A percentile compares a stretch with the other conserved stretches of the same genome.
These are phyloP conservation scores for Brachionus koreanus DNA, from an alignment of 1,140 invertebrate genomes.

Conservation along the genomic window DNA sequence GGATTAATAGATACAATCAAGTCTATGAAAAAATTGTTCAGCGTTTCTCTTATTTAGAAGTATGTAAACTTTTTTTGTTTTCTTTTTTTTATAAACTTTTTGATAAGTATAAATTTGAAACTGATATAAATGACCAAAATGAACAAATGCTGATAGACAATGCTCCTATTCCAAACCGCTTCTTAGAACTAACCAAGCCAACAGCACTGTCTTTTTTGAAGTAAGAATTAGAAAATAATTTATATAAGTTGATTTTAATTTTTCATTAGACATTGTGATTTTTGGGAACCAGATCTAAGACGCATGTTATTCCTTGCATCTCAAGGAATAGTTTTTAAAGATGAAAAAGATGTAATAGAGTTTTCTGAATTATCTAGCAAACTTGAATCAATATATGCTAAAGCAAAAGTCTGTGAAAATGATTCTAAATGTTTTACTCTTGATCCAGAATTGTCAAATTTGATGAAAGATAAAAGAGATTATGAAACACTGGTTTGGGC, in stretches of 20 bases:
- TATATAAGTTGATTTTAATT: not conserved
- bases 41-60: not conserved
- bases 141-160: not conserved
- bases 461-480: constrained; percentile 49
- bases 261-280: constrained; percentile 1
- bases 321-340: constrained; percentile 10
- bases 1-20: constrained; percentile 37
- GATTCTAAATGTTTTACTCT: constrained; percentile 39
- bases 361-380: constrained; percentile 39
- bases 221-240: constrained; percentile 5
- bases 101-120: constrained; percentile 34
- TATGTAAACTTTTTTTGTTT: not conserved
- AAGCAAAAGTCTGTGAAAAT: constrained; percentile 47
- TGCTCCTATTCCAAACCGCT: constrained; percentile 24
- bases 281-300: constrained; percentile 30
- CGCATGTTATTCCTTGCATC: constrained; percentile 31
- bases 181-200: not conserved
- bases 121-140: constrained; percentile 24
- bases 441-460: constrained; percentile 48
- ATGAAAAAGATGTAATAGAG: constrained; percentile 16
- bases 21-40: not conserved
- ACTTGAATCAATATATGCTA: constrained; percentile 49
- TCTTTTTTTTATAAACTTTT: not conserved
- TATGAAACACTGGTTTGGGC: constrained; percentile 48
- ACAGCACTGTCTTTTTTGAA: constrained; percentile 1